Evolutionary conservation across 2,113 vertebrate genomes (phyloP), one percentile per base, ranked within the genome.

Genomic region (Scolopax mira): DNA sequence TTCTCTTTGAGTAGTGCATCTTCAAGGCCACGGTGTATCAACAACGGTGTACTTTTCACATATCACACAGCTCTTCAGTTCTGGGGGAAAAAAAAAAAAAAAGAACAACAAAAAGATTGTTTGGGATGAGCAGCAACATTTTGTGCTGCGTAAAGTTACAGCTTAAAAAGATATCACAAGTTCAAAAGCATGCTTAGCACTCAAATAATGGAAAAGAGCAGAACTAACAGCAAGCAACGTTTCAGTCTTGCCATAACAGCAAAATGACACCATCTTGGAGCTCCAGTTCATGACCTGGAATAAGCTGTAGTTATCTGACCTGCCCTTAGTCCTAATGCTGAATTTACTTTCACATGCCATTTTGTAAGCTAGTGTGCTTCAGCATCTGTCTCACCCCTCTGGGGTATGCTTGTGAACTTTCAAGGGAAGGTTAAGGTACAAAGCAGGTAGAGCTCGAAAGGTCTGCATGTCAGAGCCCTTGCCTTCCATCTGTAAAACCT

Each of bases 1-100:
- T 98, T 98, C 97, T 98, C n/a, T 55, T 90, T 93, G 96, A 96
- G 81, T 93, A 98, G 96, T 97, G 97, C 97, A 95, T 97, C 97
- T 94, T 97, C 97, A 97, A 97, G 98, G 97, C 97, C 97, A 97
- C 94, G 95, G 96, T 97, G 97, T 97, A 97, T 96, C 91, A 96
- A 96, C 87, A 97, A 90, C 92, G 96, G 90, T 97, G 94, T 88
- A 96, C 95, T 94, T 96, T 95, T 94, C 95, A 96, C 8, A 2
- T 52, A 60, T 94, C 88, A 92, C 79, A 84, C 83, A 79, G 22
- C 75, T 95, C 79, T 74, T 73, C 91, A 28, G 84, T 42, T 89
- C 98, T 98, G 88, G 41, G 92, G n/a, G n/a, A n/a, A n/a, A 93
- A 97, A 64, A 71, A 8, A 85, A 85, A 74, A 57, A 23, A 42